Evolutionary conservation across 2,113 vertebrate genomes (phyloP), one percentile per base, ranked within the genome.

Genomic region (Nycticryphes semicollaris): DNA sequence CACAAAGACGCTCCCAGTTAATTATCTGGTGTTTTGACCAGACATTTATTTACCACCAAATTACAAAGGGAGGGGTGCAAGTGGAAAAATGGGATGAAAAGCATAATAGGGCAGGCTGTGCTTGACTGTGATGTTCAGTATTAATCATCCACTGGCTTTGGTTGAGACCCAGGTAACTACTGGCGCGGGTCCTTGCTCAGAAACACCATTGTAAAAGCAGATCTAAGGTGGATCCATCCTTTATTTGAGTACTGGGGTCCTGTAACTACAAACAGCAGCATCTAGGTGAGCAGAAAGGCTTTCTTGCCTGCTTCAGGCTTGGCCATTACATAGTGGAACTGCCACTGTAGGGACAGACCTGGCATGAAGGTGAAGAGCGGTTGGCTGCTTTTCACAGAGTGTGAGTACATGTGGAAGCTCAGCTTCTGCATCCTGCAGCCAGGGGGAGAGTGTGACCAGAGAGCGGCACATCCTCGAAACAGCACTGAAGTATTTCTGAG

Each of bases 1-100:
- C 53, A 21, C 51, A 72, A 56, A 72, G 93, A 75, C 8, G 3
- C 45, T 92, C 76, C 73, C 69, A 57, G 69, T 41, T 86, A 90
- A 92, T 94, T 70, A 81, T 70, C 64, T 59, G 64, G 24, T 84
- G 59, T 84, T 94, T 94, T 68, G 54, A 84, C 63, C 86, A 84
- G 72, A 35, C 73, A 59, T 75, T 81, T 89, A 78, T 92, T 94
- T 93, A 67, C 51, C 73, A 78, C 37, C 43, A 88, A 74, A 86
- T 91, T 88, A 86, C 27, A 56, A 85, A 95, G 85, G 90, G 92
- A 90, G 90, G 80, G 60, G 68, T 75, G 14, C 45, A 31, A 70
- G 72, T 3, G 90, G 83, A 92, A 90, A 94, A 96, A 80, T 77
- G 22, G n/a, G 47, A 35, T 86, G 76, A 88, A 69, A 89, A 90